Evolutionary conservation across 2,113 vertebrate species (phyloP).

Genomic region (Percopsis transmontana): DNA sequence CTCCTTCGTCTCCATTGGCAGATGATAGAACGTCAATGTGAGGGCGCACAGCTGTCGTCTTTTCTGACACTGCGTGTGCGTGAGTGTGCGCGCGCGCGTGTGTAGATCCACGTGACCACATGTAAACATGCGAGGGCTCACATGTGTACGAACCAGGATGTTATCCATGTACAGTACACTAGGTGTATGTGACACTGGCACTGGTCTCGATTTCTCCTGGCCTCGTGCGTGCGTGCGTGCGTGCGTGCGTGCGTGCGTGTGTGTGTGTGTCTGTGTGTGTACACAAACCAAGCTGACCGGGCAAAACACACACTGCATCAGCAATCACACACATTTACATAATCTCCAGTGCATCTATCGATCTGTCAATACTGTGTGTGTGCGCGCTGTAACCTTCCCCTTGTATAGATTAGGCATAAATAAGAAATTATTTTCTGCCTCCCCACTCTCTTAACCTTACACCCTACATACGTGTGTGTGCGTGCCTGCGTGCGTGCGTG

Average conservation of each 20-base stretch:
- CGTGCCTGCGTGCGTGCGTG: neutral
- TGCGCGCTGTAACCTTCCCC: constrained; percentile 57
- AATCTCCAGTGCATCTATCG: constrained; percentile 19
- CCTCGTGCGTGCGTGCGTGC: neutral
- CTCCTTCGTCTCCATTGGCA: constrained; percentile 60
- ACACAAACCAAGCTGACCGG: neutral
- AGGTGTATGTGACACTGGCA: too few relatives aligned
- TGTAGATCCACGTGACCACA: neutral
- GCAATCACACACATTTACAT: constrained; percentile 40
- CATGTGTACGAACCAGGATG: too few relatives aligned
- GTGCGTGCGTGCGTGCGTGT: constrained; percentile 1
- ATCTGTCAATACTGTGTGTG: constrained; percentile 16
- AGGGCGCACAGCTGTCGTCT: constrained; percentile 59
- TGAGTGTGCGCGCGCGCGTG: constrained; percentile 7
- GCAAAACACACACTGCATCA: constrained; percentile 37
- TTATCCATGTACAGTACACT: too few relatives aligned
- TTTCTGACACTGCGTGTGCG: constrained; percentile 15
- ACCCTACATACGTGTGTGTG: neutral
- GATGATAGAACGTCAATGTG: constrained; percentile 59
- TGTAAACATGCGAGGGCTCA: too few relatives aligned
- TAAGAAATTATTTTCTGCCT: constrained; percentile 60
- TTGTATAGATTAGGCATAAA: constrained; percentile 36
- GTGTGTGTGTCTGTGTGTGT: neutral
- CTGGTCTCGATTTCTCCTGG: neutral
- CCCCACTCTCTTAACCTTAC: constrained; percentile 39